Percentiles rank a stretch among this genome's conserved stretches.
phyloP scores from a whole-genome alignment of 35 echinoderm and acorn worm species.

The Eucidaris tribuloides region DNA sequence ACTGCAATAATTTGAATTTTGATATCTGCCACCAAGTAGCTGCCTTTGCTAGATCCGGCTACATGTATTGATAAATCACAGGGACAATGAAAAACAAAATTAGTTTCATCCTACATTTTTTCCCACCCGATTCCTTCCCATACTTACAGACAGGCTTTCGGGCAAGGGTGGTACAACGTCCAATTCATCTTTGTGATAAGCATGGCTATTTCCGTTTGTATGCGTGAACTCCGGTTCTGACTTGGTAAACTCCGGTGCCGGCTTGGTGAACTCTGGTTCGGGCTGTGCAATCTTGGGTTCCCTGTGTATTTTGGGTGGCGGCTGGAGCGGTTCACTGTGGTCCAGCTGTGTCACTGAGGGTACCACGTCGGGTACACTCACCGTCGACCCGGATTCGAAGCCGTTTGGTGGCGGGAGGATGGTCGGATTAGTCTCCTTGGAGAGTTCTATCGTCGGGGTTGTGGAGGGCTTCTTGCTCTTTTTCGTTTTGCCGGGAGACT shows the following conservation, averaged over 20 bases:
- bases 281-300: too few species aligned
- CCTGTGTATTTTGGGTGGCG: neutral
- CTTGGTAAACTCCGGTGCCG: too few species aligned
- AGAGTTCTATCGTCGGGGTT: neutral
- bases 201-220: neutral
- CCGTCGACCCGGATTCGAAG: slow-evolving; percentile 10
- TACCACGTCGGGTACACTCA: slow-evolving; percentile 12
- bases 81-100: too few species aligned
- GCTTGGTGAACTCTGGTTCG: neutral
- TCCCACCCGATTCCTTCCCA: neutral
- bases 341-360: neutral
- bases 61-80: too few species aligned
- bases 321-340: neutral
- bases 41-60: too few species aligned
- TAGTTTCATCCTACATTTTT: too few species aligned
- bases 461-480: slow-evolving; percentile 7
- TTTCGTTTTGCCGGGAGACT: neutral
- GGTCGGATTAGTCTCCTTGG: slow-evolving; percentile 19
- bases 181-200: neutral
- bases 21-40: too few species aligned
- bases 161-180: neutral
- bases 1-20: too few species aligned
- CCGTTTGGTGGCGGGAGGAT: slow-evolving; percentile 20
- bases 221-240: slow-evolving; percentile 3
- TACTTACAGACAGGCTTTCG: slow-evolving; percentile 5